Evolutionary conservation across 2,797 vertebrate genomes (phyloP), one percentile per base, ranked within the genome.

Genomic region (Betta splendens): DNA sequence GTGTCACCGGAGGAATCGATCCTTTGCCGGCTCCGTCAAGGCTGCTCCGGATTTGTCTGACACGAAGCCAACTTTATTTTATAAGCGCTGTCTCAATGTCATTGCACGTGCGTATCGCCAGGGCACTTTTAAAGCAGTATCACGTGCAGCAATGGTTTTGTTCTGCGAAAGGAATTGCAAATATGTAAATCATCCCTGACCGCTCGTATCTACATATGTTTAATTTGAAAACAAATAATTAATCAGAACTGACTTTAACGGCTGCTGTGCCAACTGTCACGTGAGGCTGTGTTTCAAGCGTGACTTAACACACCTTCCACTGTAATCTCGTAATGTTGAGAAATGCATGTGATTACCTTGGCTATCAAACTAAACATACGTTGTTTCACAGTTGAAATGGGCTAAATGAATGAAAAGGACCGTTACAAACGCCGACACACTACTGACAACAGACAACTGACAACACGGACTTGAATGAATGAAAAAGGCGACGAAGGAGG

Each of bases 381-480:
- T 22, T 32, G 5, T n/a, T n/a, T n/a, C n/a, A n/a, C n/a, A n/a
- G n/a, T n/a, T 18, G 39, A n/a, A 20, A 1, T 7, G 2, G 5
- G 5, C 4, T 44, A 10, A 16, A 28, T 20, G 8, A 2, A 16
- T 15, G 20, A 23, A 51, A 20, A 26, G 12, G n/a, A n/a, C 7
- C 1, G 23, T 38, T n/a, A n/a, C 11, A 56, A 38, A 39, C 20
- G 12, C 17, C 28, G 15, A 8, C 21, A 7, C 1, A 5, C 17
- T 18, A 23, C 9, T 10, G 25, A 17, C 2, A 46, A 20, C 33
- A 1, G n/a, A n/a, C n/a, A n/a, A n/a, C n/a, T n/a, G n/a, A n/a
- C n/a, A n/a, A 23, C 26, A 10, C 18, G 1, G 43, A 3, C 46
- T 74, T 80, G 58, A 79, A 82, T 78, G 75, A 76, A 71, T 5